Conservation (phyloP, 2,113 vertebrate species). For the Protobothrops mucrosquamatus region DNA sequence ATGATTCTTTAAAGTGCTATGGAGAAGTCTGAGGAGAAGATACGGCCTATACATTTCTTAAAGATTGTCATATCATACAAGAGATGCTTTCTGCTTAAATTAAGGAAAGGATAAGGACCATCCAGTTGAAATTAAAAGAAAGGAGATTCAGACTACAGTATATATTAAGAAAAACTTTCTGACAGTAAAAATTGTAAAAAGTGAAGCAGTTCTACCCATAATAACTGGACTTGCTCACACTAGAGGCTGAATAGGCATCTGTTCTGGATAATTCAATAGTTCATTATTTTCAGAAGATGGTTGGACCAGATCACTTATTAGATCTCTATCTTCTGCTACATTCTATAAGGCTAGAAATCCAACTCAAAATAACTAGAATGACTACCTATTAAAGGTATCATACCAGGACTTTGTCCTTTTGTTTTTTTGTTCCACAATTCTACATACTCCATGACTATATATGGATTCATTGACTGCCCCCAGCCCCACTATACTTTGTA, state of each 20-base stretch:
- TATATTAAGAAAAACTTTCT: not conserved
- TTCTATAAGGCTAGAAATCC: not conserved
- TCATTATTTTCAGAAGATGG: not conserved
- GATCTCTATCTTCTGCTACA: not conserved
- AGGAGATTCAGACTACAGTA: not conserved
- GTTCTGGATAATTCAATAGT: not conserved
- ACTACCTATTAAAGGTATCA: not conserved
- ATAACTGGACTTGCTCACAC: not conserved
- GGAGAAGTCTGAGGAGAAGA: not conserved
- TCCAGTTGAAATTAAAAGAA: not conserved
- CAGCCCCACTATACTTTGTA: not conserved
- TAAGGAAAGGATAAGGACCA: not conserved
- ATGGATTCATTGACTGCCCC: not conserved
- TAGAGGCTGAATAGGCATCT: not conserved
- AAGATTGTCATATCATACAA: not conserved
- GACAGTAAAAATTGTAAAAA: not conserved
- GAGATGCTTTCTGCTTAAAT: not conserved
- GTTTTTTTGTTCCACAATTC: not conserved
- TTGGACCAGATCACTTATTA: not conserved
- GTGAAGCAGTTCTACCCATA: not conserved
- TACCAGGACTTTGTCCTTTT: not conserved
- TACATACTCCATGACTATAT: not conserved
- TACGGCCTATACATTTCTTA: not conserved
- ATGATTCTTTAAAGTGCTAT: not conserved
- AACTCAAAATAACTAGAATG: not conserved